These are phyloP conservation scores for Zelostemma sp. DNA, from an alignment of 1,140 invertebrate genomes.

Conservation along the genomic window DNA sequence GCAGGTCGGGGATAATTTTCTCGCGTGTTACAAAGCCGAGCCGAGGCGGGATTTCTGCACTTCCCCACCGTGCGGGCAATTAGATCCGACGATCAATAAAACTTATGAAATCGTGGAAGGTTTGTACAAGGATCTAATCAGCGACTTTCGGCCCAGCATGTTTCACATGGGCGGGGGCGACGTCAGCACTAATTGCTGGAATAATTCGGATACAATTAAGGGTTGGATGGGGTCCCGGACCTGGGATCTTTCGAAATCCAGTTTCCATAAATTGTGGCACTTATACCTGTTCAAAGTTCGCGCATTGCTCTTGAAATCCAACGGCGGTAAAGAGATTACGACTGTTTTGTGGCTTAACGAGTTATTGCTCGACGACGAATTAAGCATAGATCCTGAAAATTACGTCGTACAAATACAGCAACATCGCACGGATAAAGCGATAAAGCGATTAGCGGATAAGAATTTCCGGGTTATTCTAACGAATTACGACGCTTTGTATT, in stretches of 20 bases:
- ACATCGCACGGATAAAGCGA: conserved; percentile 78
- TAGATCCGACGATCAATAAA: conserved; percentile 82
- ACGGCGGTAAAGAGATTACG: conserved; percentile 72
- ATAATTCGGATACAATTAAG: conserved; percentile 75
- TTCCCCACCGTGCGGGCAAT: conserved; percentile 88
- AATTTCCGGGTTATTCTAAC: conserved; percentile 83
- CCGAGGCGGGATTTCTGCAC: conserved; percentile 85
- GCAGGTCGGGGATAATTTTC: conserved; percentile 62
- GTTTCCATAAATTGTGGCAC: conserved; percentile 82
- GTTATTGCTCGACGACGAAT: conserved; percentile 77
- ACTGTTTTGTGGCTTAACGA: conserved; percentile 87
- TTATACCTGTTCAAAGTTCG: conserved; percentile 83
- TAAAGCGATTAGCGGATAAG: conserved; percentile 77
- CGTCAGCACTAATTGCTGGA: conserved; percentile 84
- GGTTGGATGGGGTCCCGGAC: conserved; percentile 78
- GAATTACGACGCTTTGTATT: conserved; percentile 86
- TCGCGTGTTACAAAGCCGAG: conserved; percentile 75
- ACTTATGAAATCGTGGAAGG: conserved; percentile 82
- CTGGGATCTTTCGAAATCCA: conserved; percentile 72
- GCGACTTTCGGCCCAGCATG: conserved; percentile 78
- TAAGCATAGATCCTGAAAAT: conserved; percentile 79
- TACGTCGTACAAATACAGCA: conserved; percentile 91
- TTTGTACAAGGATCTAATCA: conserved; percentile 78
- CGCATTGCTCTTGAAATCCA: conserved; percentile 64
- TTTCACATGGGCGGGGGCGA: conserved; percentile 94